These are phyloP conservation scores for Phylloscopus trochilus DNA, from an alignment of 2,113 vertebrate genomes.

Conservation along the genomic window DNA sequence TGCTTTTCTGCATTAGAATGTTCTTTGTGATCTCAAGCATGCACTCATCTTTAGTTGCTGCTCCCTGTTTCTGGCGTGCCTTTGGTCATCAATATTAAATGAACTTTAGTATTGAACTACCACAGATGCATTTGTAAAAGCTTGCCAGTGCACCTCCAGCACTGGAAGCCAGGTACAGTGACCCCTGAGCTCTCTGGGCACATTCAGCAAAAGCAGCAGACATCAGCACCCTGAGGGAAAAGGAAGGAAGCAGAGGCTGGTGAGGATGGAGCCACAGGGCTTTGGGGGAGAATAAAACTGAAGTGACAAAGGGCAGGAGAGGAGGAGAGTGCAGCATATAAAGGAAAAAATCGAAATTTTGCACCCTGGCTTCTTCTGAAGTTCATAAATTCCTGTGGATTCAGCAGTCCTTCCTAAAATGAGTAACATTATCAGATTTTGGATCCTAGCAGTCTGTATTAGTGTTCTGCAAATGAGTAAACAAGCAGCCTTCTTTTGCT, in stretches of 20 bases:
- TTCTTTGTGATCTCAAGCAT: background rate
- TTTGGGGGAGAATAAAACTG: background rate
- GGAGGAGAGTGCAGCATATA: background rate
- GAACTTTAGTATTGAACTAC: background rate
- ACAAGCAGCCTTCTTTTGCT: background rate
- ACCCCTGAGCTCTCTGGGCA: background rate
- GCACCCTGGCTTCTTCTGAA: background rate
- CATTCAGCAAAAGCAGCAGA: background rate
- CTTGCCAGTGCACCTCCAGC: background rate
- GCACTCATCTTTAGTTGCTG: background rate
- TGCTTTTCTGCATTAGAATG: background rate
- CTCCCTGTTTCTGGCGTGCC: background rate
- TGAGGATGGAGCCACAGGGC: background rate
- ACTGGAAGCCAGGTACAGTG: background rate
- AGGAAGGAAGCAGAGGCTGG: background rate
- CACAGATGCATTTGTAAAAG: background rate
- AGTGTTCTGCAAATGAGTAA: background rate
- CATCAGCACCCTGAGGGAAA: background rate
- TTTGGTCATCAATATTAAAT: conserved; percentile 16
- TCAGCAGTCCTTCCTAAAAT: background rate
- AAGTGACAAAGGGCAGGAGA: background rate
- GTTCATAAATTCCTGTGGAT: background rate
- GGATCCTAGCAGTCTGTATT: background rate
- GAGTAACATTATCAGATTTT: background rate
- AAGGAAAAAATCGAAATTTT: background rate